These are phyloP conservation scores for Picus viridis DNA, from an alignment of 2,797 vertebrate genomes.

Conservation along the genomic window DNA sequence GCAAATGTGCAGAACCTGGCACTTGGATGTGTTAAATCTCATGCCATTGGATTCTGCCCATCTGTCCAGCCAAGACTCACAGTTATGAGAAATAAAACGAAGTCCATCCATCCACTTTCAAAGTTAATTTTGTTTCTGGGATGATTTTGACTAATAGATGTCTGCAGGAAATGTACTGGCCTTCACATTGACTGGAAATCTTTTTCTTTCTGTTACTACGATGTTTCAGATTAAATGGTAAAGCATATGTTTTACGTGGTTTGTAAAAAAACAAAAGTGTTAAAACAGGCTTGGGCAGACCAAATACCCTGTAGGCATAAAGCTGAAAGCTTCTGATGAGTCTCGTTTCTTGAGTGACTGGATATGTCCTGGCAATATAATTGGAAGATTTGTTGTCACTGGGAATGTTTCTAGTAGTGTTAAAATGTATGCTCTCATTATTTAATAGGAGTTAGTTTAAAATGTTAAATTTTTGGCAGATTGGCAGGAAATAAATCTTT, in stretches of 20 bases:
- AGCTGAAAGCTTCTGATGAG: background rate
- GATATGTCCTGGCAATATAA: background rate
- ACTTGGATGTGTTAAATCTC: too few species aligned
- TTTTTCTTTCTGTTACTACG: background rate
- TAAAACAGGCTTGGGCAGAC: background rate
- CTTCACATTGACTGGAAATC: background rate
- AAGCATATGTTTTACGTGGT: background rate
- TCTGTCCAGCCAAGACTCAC: too few species aligned
- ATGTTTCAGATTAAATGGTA: background rate
- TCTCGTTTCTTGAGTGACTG: background rate
- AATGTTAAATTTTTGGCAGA: constrained; percentile 6
- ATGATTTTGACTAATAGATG: background rate
- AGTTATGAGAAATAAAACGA: background rate
- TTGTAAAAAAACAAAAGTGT: background rate
- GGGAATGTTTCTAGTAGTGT: background rate
- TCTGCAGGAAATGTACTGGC: background rate
- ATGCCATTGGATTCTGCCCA: too few species aligned
- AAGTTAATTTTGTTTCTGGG: background rate
- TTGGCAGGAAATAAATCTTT: background rate
- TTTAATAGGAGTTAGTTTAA: constrained; percentile 9
- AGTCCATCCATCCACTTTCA: background rate
- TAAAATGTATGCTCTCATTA: constrained; percentile 9
- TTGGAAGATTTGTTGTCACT: background rate
- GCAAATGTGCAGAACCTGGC: too few species aligned
- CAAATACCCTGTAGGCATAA: background rate